A percentile compares a stretch with the other conserved stretches of the same genome.
Conservation (phyloP, 2,797 vertebrate species). For the Lithobates sylvaticus region DNA sequence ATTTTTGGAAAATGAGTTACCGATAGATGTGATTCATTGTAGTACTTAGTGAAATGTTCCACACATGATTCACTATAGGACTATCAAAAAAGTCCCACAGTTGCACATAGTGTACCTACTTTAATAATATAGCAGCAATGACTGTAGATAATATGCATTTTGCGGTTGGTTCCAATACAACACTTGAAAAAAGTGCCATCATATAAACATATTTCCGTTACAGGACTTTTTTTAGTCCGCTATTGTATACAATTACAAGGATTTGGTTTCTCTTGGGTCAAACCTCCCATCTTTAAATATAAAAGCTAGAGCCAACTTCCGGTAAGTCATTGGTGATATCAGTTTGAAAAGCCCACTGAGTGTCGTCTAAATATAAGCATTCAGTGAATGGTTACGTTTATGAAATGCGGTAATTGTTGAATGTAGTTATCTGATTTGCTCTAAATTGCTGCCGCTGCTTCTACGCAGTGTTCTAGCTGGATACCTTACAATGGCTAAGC, state of each 20-base stretch:
- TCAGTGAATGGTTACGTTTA: neutral
- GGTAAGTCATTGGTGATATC: neutral
- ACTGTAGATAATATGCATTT: too few relatives aligned
- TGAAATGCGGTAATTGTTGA: neutral
- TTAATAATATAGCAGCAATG: too few relatives aligned
- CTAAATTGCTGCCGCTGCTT: slow-evolving; percentile 28
- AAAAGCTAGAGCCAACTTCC: too few relatives aligned
- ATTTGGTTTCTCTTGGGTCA: neutral
- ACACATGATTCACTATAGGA: too few relatives aligned
- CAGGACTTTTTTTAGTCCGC: neutral
- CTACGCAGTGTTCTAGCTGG: neutral
- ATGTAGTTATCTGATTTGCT: slow-evolving; percentile 17
- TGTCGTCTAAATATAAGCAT: neutral
- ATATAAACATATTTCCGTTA: too few relatives aligned
- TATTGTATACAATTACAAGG: neutral
- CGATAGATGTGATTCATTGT: too few relatives aligned
- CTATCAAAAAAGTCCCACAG: too few relatives aligned
- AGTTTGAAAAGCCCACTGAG: neutral
- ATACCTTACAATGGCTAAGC: slow-evolving; percentile 23
- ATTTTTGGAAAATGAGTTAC: too few relatives aligned
- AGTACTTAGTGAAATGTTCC: too few relatives aligned
- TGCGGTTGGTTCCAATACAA: too few relatives aligned
- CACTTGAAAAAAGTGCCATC: too few relatives aligned
- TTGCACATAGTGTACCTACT: too few relatives aligned
- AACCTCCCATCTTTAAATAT: neutral